Evolutionary conservation across 2,888 invertebrate genomes (phyloP).

Genomic region (Hypomecis punctinalis): DNA sequence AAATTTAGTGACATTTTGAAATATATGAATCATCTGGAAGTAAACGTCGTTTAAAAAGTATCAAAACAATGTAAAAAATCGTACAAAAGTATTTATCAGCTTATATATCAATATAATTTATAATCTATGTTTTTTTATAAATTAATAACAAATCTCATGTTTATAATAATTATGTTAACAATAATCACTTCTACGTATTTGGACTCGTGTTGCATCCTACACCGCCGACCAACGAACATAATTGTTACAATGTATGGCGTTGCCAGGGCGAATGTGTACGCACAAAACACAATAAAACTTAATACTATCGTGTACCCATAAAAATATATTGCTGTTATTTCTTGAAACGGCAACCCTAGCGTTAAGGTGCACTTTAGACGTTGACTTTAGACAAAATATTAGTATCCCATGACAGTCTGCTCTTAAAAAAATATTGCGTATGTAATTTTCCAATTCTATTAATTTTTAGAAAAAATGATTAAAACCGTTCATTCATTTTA

Average conservation of each 20-base stretch:
- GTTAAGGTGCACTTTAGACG: neutral
- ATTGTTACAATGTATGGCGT: constrained; percentile 58
- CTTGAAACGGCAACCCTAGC: constrained; percentile 13
- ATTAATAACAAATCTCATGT: constrained; percentile 41
- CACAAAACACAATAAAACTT: constrained; percentile 13
- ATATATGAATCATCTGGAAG: constrained; percentile 23
- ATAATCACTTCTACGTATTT: constrained; percentile 40
- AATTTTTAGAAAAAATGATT: neutral
- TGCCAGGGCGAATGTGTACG: constrained; percentile 42
- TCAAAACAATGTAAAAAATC: constrained; percentile 28
- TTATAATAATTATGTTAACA: constrained; percentile 38
- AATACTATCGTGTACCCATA: constrained; percentile 1
- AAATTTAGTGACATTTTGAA: constrained; percentile 57
- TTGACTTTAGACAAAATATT: no score
- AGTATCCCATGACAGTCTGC: no score
- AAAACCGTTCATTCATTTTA: neutral
- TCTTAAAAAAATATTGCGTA: no score
- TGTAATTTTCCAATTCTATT: no score
- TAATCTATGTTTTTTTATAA: constrained; percentile 31
- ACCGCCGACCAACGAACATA: constrained; percentile 52
- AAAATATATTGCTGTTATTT: constrained; percentile 8
- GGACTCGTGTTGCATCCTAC: constrained; percentile 43
- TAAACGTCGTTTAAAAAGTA: constrained; percentile 22
- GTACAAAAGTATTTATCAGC: constrained; percentile 20
- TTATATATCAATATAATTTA: constrained; percentile 12